A percentile compares a stretch with the other conserved stretches of the same genome.
These are phyloP conservation scores for Sminthurinus aureus DNA, from an alignment of 2,888 invertebrate genomes.

Conservation along the genomic window DNA sequence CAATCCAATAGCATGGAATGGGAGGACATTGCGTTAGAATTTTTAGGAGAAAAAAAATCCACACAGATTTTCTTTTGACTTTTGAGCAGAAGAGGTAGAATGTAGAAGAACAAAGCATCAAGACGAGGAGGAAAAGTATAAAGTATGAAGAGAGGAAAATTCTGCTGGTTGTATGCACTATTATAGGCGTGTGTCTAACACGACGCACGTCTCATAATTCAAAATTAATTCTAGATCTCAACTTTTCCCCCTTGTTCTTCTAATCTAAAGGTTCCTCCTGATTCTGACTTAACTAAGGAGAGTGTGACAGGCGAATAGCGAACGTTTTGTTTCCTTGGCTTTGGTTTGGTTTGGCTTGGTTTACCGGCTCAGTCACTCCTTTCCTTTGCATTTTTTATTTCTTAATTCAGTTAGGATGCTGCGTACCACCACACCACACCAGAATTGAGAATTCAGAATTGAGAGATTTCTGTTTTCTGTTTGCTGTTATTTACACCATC, in stretches of 20 bases:
- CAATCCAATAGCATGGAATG: slow-evolving; percentile 5
- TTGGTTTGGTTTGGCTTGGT: too few relatives aligned
- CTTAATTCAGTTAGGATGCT: too few relatives aligned
- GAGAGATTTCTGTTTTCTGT: too few relatives aligned
- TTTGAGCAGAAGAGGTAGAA: neutral
- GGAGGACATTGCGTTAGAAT: neutral
- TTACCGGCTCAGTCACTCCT: too few relatives aligned
- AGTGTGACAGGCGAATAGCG: neutral
- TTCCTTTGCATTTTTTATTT: too few relatives aligned
- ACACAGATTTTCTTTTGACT: neutral
- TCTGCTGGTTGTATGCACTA: neutral
- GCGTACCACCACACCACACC: too few relatives aligned
- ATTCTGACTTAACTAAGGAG: neutral
- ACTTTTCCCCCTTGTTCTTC: neutral
- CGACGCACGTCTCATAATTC: slow-evolving; percentile 27
- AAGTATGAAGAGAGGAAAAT: neutral
- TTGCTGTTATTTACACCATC: too few relatives aligned
- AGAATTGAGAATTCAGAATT: too few relatives aligned
- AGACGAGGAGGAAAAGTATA: too few relatives aligned
- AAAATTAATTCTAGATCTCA: slow-evolving; percentile 28
- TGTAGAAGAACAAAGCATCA: too few relatives aligned
- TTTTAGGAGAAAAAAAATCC: neutral
- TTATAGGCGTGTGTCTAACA: slow-evolving; percentile 5
- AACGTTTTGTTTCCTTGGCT: too few relatives aligned
- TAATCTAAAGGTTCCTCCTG: neutral